Base-by-base conservation (phyloP, 2,888 invertebrate species). In the Eristalinus sepulchralis region DNA sequence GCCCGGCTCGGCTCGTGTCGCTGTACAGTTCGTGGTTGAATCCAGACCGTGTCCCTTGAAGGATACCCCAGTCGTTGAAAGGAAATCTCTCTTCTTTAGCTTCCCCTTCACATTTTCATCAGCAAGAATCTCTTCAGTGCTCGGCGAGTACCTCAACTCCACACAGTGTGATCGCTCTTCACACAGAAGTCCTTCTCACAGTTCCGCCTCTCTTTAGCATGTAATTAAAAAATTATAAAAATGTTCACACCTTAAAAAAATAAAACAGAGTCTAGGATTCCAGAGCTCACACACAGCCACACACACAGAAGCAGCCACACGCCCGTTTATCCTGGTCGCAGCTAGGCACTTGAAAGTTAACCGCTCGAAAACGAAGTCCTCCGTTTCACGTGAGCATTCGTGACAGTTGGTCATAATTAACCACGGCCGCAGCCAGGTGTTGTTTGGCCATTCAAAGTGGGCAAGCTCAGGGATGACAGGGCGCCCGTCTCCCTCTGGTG, bases 201-300 rank as follows among this genome's bases (percentile, higher is more conserved):
- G 67, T 62, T 68, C 47, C 53, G 53, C 47, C 83, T 64, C 59
- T 34, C 34, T 67, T 67, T 24, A 63, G 55, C 39, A 17, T 63
- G 77, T 85, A 85, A 85, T 85, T 85, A 85, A 85, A 85, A 85
- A 85, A 85, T 85, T 85, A 85, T 85, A 85, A 85, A 85, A 85
- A 85, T 77, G 77, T 85, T 85, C 84, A 81, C 84, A 85, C 84
- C 84, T 85, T 85, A 81, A 85, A 81, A 82, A 62, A 22, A 47
- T 17, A 53, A n/a, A 53, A 55, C 53, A 33, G 55, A 79, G 17
- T 17, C 17, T 17, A 62, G 72, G 76, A 84, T 80, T 84, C 84
- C 39, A 75, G 31, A 62, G 9, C 9, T 63, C 68, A 70, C 39
- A 20, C 36, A 63, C 57, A 6, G 9, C 20, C 27, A 57, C 24